phyloP scores from a whole-genome alignment of 2,888 invertebrate species.

The Hedychridium roseum region DNA sequence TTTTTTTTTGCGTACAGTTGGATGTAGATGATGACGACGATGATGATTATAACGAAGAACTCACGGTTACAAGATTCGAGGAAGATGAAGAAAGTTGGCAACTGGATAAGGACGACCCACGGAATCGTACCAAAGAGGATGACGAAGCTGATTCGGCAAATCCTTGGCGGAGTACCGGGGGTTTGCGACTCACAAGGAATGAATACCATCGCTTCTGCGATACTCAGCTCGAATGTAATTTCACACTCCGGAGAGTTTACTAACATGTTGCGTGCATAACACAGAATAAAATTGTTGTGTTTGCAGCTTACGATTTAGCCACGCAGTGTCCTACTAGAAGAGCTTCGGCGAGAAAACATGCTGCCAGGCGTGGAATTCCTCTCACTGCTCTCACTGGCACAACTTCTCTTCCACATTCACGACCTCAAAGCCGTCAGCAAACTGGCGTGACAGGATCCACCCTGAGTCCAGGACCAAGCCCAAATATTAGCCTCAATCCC shows the following conservation, averaged over 20 bases:
- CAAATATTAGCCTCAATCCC: constrained; percentile 49
- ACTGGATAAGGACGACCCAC: constrained; percentile 35
- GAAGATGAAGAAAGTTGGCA: constrained; percentile 51
- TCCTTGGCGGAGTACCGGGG: constrained; percentile 61
- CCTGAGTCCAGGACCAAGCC: constrained; percentile 43
- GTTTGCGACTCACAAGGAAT: constrained; percentile 70
- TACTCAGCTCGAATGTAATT: constrained; percentile 79
- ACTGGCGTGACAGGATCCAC: constrained; percentile 33
- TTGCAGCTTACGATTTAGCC: constrained; percentile 81
- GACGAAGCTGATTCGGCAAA: constrained; percentile 55
- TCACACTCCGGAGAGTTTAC: no score
- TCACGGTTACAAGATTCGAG: constrained; percentile 50
- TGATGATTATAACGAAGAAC: constrained; percentile 58
- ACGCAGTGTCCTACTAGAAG: constrained; percentile 80
- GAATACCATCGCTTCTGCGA: constrained; percentile 84
- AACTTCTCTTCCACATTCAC: constrained; percentile 77
- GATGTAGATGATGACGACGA: constrained; percentile 66
- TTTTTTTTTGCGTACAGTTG: constrained; percentile 40
- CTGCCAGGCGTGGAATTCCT: constrained; percentile 70
- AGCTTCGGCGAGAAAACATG: constrained; percentile 75
- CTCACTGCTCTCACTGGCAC: constrained; percentile 65
- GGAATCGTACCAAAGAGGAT: constrained; percentile 48
- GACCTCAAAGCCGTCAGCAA: constrained; percentile 64
- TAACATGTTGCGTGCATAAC: no score
- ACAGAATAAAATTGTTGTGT: no score